phyloP scores from a whole-genome alignment of 1,140 invertebrate species.

The Pachyrhynchus sulphureomaculatus region DNA sequence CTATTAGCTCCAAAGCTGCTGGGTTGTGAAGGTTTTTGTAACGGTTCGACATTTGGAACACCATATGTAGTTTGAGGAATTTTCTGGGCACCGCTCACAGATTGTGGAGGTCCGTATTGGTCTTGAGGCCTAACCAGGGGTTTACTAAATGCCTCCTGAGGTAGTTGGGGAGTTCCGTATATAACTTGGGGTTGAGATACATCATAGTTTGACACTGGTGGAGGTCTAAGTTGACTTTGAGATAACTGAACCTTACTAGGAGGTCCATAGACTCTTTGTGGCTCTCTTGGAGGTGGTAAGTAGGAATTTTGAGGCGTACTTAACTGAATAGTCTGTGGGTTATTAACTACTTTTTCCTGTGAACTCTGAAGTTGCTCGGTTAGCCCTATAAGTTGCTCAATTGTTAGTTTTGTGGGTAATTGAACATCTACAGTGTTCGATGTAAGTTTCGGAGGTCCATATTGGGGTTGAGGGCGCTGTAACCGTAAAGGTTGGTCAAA shows the following conservation, averaged over 20 bases:
- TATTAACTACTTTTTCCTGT: not conserved
- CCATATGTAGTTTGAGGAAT: slow-evolving; percentile 1
- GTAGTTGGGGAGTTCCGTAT: not conserved
- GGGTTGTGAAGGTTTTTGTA: not conserved
- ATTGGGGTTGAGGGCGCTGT: not conserved
- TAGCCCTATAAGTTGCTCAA: slow-evolving; percentile 25
- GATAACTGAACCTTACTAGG: not conserved
- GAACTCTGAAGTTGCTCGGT: slow-evolving; percentile 22
- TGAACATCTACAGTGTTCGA: slow-evolving; percentile 2
- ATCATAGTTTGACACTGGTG: not conserved
- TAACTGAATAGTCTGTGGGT: not conserved
- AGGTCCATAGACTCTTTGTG: not conserved
- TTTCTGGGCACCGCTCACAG: not conserved
- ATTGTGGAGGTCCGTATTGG: too few species aligned
- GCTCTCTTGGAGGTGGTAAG: not conserved
- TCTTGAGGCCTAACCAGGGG: too few species aligned
- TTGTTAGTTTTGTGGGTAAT: slow-evolving; percentile 20
- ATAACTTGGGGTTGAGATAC: not conserved
- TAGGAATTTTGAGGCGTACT: not conserved
- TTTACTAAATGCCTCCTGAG: too few species aligned
- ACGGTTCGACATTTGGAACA: not conserved
- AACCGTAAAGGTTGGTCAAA: too few species aligned
- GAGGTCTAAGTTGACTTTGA: slow-evolving; percentile 3
- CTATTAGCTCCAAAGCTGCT: not conserved
- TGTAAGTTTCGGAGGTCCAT: not conserved